These are phyloP conservation scores for Argyresthia albistria DNA, from an alignment of 2,888 invertebrate genomes.

Conservation along the genomic window DNA sequence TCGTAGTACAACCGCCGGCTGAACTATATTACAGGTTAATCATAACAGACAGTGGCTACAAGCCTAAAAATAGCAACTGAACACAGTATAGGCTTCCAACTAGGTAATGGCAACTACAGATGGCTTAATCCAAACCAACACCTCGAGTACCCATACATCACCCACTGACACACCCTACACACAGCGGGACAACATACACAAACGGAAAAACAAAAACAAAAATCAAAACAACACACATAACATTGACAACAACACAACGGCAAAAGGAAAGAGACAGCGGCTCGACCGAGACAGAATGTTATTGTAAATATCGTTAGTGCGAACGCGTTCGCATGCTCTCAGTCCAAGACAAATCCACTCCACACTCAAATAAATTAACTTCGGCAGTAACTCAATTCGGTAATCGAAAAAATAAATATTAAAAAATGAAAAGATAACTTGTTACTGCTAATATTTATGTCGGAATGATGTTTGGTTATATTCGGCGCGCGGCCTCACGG, in stretches of 20 bases:
- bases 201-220: constrained; percentile 29
- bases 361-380: constrained; percentile 60
- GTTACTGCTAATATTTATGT: constrained; percentile 43
- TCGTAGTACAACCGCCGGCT: constrained; percentile 16
- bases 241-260: constrained; percentile 48
- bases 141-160: constrained; percentile 2
- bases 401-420: constrained; percentile 28
- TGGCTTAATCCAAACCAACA: not conserved
- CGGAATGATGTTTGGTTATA: not conserved
- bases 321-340: constrained; percentile 58
- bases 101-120: not conserved
- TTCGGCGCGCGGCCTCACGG: no score
- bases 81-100: constrained; percentile 1
- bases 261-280: constrained; percentile 54
- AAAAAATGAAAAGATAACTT: constrained; percentile 25
- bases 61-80: constrained; percentile 42
- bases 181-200: constrained; percentile 52
- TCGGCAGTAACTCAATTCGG: constrained; percentile 55
- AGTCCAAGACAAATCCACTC: constrained; percentile 61
- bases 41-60: constrained; percentile 12
- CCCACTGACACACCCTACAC: constrained; percentile 26
- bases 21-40: not conserved
- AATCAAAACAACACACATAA: constrained; percentile 18
- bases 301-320: constrained; percentile 24
- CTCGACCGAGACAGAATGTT: constrained; percentile 46